These are phyloP conservation scores for Atopsyche davidsoni DNA, from an alignment of 1,140 invertebrate genomes.

Conservation along the genomic window DNA sequence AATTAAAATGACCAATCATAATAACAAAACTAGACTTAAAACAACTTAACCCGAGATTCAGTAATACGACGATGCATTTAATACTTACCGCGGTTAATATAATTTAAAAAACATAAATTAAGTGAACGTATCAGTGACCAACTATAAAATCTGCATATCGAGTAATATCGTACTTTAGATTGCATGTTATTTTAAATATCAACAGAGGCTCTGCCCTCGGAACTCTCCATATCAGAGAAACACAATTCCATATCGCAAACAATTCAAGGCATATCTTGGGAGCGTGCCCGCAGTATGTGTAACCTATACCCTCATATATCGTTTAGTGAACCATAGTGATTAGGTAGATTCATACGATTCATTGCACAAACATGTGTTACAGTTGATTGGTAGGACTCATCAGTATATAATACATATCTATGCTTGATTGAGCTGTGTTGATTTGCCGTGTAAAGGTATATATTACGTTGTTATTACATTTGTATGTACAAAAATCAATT, in stretches of 20 bases:
- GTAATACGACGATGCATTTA: neutral
- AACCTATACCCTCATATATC: conserved; percentile 6
- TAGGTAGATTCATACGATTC: conserved; percentile 9
- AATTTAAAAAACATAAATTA: neutral
- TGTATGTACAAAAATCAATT: conserved; percentile 29
- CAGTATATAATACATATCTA: conserved; percentile 23
- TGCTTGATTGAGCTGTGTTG: conserved; percentile 25
- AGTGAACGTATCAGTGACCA: conserved; percentile 11
- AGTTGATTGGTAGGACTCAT: conserved; percentile 11
- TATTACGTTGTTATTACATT: conserved; percentile 31
- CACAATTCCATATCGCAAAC: conserved; percentile 18
- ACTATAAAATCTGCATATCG: conserved; percentile 9
- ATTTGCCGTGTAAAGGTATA: conserved; percentile 27
- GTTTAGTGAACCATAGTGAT: conserved; percentile 12
- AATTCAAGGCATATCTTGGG: too few relatives aligned
- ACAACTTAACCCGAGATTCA: neutral
- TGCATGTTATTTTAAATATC: too few relatives aligned
- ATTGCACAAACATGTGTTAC: conserved; percentile 16
- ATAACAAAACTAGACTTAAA: conserved; percentile 4
- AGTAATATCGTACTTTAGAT: neutral
- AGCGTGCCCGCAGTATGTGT: conserved; percentile 8
- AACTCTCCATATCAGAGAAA: conserved; percentile 13
- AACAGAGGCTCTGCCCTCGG: too few relatives aligned
- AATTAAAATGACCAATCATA: conserved; percentile 24
- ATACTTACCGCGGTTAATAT: neutral